These are phyloP conservation scores for Teleiodes luculella DNA, from an alignment of 2,888 invertebrate genomes.

Conservation along the genomic window DNA sequence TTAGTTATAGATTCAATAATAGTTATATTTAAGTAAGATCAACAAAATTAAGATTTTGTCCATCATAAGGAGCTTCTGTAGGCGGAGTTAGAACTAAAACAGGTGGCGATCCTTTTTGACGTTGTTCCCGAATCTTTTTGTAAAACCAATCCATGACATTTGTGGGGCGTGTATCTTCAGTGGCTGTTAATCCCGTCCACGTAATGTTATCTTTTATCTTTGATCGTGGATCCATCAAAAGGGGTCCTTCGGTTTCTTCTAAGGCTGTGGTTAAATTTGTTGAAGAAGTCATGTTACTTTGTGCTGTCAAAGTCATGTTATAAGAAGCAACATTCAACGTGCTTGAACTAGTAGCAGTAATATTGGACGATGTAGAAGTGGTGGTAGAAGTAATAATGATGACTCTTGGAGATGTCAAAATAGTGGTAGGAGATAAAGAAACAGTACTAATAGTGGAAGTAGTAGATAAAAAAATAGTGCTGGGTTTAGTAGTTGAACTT, in stretches of 20 bases:
- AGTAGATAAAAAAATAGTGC: neutral
- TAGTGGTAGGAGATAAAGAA: neutral
- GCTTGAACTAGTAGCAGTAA: neutral
- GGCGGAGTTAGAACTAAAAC: neutral
- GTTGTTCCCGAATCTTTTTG: conserved; percentile 9
- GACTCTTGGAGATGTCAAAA: too few relatives aligned
- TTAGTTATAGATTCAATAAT: too few relatives aligned
- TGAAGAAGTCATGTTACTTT: neutral
- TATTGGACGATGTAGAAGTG: neutral
- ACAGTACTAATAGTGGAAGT: neutral
- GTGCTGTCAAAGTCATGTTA: neutral
- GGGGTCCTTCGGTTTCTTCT: neutral
- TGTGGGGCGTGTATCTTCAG: conserved; percentile 20
- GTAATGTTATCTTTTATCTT: neutral
- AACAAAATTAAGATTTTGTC: neutral
- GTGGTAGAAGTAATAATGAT: too few relatives aligned
- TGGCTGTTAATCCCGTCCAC: neutral
- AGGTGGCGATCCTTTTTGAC: neutral
- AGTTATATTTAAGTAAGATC: neutral
- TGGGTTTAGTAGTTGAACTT: neutral
- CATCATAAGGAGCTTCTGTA: neutral
- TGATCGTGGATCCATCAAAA: neutral
- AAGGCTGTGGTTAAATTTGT: neutral
- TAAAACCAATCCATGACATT: conserved; percentile 53
- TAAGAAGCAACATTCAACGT: neutral